Conservation (phyloP, 1,140 invertebrate genomes). For the Macrobrachium rosenbergii region DNA sequence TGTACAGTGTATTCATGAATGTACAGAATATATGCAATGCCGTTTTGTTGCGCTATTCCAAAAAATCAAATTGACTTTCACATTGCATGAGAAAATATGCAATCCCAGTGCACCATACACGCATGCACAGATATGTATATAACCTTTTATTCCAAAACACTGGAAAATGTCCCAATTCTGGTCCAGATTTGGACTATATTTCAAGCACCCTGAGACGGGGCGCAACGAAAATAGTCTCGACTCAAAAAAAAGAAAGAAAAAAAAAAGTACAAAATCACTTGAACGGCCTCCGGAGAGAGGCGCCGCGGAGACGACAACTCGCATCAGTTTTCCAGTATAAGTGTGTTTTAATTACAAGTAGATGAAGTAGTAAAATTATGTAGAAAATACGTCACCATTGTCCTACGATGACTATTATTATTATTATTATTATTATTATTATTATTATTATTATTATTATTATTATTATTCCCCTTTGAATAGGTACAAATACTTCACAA, state of each 20-base stretch:
- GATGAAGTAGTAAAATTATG: conserved; percentile 64
- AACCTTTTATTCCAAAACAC: neutral
- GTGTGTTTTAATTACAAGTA: conserved; percentile 62
- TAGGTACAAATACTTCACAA: conserved; percentile 63
- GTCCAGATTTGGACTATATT: neutral
- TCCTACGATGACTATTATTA: conserved; percentile 39
- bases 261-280: conserved; percentile 11
- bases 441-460: no score
- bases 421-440: no score
- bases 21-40: no score
- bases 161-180: neutral
- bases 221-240: neutral
- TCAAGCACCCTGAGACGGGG: neutral
- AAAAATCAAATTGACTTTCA: no score
- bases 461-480: conserved; percentile 57
- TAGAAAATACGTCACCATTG: conserved; percentile 59
- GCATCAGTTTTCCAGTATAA: conserved; percentile 48
- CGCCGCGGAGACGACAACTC: conserved; percentile 34
- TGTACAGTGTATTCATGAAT: no score
- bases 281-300: neutral
- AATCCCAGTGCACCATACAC: no score
- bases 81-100: no score
- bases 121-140: no score
- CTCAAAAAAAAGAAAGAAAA: neutral
- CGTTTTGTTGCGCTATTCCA: no score